A percentile compares a stretch with the other conserved stretches of the same genome.
Conservation (phyloP, 2,113 vertebrate species). For the Ovis canadensis region DNA sequence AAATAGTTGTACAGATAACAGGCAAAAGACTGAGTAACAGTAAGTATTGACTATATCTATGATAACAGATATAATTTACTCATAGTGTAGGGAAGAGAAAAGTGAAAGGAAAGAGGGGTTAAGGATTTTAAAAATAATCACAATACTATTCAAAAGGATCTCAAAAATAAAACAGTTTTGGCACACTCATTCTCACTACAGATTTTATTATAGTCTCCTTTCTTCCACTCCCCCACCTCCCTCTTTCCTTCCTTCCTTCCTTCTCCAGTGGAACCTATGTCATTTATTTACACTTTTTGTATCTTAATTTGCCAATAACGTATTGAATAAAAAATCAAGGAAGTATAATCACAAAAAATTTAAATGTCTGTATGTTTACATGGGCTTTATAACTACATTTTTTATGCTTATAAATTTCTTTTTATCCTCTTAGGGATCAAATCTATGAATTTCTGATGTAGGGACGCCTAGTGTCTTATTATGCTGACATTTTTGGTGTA, state of each 20-base stretch:
- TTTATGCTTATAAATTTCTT: neutral
- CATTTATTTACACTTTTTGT: neutral
- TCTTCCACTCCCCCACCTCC: neutral
- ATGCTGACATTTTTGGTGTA: neutral
- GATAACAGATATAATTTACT: neutral
- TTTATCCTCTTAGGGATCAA: neutral
- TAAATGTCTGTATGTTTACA: neutral
- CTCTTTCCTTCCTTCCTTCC: neutral
- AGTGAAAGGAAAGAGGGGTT: neutral
- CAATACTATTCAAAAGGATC: neutral
- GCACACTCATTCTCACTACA: accelerated
- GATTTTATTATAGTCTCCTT: neutral
- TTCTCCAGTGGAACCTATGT: neutral
- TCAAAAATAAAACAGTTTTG: neutral
- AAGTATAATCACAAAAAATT: neutral
- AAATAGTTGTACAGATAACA: neutral
- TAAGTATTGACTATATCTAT: neutral
- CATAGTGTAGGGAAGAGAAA: neutral
- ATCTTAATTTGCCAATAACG: neutral
- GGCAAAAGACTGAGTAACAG: neutral
- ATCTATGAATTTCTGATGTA: neutral
- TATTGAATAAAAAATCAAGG: neutral
- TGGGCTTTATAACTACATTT: neutral
- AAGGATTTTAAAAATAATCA: neutral
- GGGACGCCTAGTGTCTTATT: neutral